Evolutionary conservation across 2,113 vertebrate species (phyloP).

Genomic region (Stigmatopora argus): DNA sequence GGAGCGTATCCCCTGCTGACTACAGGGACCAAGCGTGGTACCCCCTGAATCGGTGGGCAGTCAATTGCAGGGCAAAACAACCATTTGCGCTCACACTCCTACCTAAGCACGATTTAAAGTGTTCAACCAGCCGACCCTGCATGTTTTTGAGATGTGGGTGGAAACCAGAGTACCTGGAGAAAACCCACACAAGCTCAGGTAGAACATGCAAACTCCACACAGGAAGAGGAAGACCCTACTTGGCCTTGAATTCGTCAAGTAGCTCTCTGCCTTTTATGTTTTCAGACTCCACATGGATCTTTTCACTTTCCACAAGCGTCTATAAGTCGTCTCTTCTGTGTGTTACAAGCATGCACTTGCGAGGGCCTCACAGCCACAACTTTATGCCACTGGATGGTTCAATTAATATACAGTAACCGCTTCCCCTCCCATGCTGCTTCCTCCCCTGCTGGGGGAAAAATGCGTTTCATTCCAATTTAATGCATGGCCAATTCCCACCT

Average conservation of each 20-base stretch:
- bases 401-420: slow-evolving; percentile 66
- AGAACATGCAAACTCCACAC: slow-evolving; percentile 1
- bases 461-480: slow-evolving; percentile 75
- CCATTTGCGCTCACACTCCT: too few species aligned
- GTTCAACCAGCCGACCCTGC: too few species aligned
- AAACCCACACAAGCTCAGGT: too few species aligned
- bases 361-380: slow-evolving; percentile 27
- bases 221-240: not conserved
- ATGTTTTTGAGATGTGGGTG: too few species aligned
- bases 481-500: slow-evolving; percentile 72
- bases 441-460: slow-evolving; percentile 63
- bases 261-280: slow-evolving; percentile 1
- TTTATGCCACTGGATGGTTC: slow-evolving; percentile 52
- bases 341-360: not conserved
- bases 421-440: slow-evolving; percentile 44
- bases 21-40: too few species aligned
- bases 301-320: not conserved
- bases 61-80: too few species aligned
- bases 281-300: slow-evolving; percentile 3
- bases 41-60: too few species aligned
- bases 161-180: too few species aligned
- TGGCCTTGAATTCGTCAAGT: not conserved
- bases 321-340: not conserved
- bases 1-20: too few species aligned
- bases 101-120: too few species aligned